Conservation (phyloP, 2,888 invertebrate genomes). For the Coleophora deauratella region DNA sequence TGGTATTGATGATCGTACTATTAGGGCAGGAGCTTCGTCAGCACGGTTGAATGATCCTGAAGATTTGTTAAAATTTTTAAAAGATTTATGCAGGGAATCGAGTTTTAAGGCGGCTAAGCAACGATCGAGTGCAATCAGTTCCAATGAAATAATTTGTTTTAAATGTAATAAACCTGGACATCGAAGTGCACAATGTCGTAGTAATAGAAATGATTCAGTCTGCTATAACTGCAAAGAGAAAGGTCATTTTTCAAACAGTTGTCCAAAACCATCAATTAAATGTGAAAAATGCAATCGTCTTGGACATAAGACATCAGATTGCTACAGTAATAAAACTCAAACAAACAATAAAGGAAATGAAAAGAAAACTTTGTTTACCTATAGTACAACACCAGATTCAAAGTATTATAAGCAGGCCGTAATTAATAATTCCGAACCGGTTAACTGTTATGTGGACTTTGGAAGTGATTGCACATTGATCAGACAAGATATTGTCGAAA, state of each 20-base stretch:
- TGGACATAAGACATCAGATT: slow-evolving; percentile 1
- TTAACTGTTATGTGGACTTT: slow-evolving; percentile 4
- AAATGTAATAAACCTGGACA: slow-evolving; percentile 3
- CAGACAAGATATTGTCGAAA: background rate
- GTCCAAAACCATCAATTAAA: slow-evolving; percentile 3
- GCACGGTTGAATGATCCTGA: slow-evolving; percentile 11
- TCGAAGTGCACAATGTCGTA: no score
- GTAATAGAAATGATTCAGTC: no score
- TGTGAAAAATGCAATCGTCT: slow-evolving; percentile 3
- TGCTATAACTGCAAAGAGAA: slow-evolving; percentile 7
- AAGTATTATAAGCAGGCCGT: slow-evolving; percentile 5
- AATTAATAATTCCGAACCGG: slow-evolving; percentile 2
- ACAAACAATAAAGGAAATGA: slow-evolving; percentile 3
- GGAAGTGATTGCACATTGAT: slow-evolving; percentile 6
- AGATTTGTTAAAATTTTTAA: slow-evolving; percentile 12
- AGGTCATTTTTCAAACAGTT: slow-evolving; percentile 1
- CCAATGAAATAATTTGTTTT: no score
- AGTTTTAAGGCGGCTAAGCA: slow-evolving; percentile 18
- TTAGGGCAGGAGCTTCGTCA: slow-evolving; percentile 9
- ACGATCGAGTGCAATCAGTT: no score
- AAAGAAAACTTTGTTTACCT: slow-evolving; percentile 14
- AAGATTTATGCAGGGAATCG: slow-evolving; percentile 9
- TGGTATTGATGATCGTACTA: slow-evolving; percentile 6
- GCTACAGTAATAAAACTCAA: background rate
- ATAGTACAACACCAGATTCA: no score